phyloP scores from a whole-genome alignment of 2,888 invertebrate species.

The Spatulosminthurus flaviceps region DNA sequence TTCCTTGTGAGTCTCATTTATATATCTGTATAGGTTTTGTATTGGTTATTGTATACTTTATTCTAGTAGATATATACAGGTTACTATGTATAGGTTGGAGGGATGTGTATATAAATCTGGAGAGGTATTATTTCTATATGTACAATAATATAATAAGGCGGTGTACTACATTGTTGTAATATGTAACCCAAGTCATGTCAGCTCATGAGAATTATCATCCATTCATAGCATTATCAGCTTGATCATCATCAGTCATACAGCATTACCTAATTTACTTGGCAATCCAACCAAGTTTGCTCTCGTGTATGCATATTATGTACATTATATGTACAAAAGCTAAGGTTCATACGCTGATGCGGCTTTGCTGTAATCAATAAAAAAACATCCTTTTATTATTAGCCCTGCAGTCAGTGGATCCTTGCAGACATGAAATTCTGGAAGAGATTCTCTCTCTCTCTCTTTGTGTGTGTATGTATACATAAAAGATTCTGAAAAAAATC shows the following conservation, averaged over 20 bases:
- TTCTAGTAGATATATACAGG: no score
- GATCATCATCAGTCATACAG: slow-evolving; percentile 38
- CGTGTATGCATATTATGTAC: slow-evolving; percentile 11
- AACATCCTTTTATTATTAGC: not conserved
- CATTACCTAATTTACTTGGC: slow-evolving; percentile 40
- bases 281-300: slow-evolving; percentile 31
- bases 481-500: no score
- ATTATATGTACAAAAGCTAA: not conserved
- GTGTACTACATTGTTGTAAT: not conserved
- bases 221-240: slow-evolving; percentile 41
- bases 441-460: no score
- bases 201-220: slow-evolving; percentile 29
- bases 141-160: no score
- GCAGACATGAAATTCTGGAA: not conserved
- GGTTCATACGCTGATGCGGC: no score
- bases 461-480: no score
- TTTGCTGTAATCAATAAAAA: not conserved
- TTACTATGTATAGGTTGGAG: no score
- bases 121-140: no score
- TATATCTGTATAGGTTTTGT: no score
- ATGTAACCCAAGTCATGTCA: not conserved
- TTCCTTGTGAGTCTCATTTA: no score
- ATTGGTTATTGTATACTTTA: no score
- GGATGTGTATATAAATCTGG: no score
- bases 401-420: not conserved